A percentile compares a stretch with the other conserved stretches of the same genome.
These are phyloP conservation scores for Tupaia chinensis DNA, from an alignment of 2,113 vertebrate genomes.

Conservation along the genomic window DNA sequence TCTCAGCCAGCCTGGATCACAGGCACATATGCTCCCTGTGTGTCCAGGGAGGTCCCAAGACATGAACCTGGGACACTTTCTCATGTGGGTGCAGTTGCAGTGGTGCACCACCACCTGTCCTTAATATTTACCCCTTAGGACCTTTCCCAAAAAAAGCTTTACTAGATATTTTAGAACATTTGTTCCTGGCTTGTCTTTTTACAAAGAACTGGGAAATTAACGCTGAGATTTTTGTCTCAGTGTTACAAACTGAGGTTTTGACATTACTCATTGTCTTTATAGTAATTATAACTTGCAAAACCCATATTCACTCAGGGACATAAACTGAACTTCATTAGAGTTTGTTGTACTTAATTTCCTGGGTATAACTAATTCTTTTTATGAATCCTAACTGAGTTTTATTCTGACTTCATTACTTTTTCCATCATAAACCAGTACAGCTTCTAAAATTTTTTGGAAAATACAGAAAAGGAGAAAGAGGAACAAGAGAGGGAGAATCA, in stretches of 20 bases:
- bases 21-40: too few species aligned
- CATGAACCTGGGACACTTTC: too few species aligned
- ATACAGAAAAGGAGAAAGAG: conserved; percentile 47
- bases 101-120: too few species aligned
- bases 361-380: conserved; percentile 57
- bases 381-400: conserved; percentile 59
- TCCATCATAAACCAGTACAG: conserved; percentile 40
- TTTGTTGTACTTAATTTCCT: conserved; percentile 67
- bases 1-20: too few species aligned
- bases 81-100: too few species aligned
- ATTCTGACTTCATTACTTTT: conserved; percentile 63
- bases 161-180: not conserved
- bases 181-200: conserved; percentile 31
- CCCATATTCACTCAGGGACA: conserved; percentile 8
- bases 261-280: conserved; percentile 24
- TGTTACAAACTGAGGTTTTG: conserved; percentile 12
- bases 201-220: not conserved
- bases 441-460: conserved; percentile 43
- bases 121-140: not conserved
- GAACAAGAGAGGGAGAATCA: not conserved
- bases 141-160: not conserved
- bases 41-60: too few species aligned
- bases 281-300: conserved; percentile 64
- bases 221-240: not conserved
- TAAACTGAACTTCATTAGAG: conserved; percentile 59